phyloP scores from a whole-genome alignment of 2,888 invertebrate genomes.

The Pocota personata region DNA sequence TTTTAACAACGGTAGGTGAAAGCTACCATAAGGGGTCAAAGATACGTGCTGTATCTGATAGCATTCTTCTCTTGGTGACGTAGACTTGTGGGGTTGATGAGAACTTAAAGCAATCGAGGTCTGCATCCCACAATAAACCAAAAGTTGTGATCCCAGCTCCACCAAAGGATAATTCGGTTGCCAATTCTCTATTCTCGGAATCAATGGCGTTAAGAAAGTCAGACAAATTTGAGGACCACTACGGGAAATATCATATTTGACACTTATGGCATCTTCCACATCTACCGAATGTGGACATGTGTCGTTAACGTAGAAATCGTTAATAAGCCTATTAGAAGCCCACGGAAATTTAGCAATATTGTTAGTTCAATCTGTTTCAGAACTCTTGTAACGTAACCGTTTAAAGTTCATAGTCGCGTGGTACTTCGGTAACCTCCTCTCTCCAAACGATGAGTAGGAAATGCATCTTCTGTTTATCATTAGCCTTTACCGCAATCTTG shows the following conservation, averaged over 20 bases:
- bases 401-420: not conserved
- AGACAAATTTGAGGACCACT: constrained; percentile 45
- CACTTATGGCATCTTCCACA: not conserved
- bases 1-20: constrained; percentile 12
- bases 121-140: constrained; percentile 17
- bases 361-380: constrained; percentile 14
- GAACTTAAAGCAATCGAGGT: constrained; percentile 36
- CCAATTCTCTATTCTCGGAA: constrained; percentile 13
- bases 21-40: constrained; percentile 28
- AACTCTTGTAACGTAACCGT: not conserved
- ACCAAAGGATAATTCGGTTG: constrained; percentile 22
- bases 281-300: constrained; percentile 6
- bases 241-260: constrained; percentile 3
- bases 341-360: not conserved
- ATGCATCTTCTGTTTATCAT: not conserved
- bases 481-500: not conserved
- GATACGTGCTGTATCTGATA: constrained; percentile 21
- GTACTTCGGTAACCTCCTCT: not conserved
- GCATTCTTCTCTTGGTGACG: constrained; percentile 19
- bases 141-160: constrained; percentile 19
- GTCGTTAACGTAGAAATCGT: constrained; percentile 39
- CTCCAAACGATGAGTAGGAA: constrained; percentile 6
- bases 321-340: constrained; percentile 5
- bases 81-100: not conserved
- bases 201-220: constrained; percentile 3